Base-by-base conservation (phyloP, 1,140 invertebrate genomes). In the Gryon sp. region DNA sequence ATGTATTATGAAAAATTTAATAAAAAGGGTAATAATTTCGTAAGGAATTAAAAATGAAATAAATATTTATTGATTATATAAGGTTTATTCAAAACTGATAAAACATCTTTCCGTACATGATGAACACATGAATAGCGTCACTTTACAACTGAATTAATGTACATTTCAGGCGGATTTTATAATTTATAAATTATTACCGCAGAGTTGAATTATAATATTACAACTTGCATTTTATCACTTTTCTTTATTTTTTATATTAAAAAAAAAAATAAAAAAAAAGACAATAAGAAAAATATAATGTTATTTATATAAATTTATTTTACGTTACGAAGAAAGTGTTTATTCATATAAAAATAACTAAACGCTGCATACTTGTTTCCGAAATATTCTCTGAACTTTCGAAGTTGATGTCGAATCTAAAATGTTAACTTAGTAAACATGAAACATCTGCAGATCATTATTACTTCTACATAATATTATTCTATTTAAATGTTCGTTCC, bases 1-100 rank as follows among this genome's bases (percentile, higher is more conserved):
- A n/a, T n/a, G n/a, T n/a, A n/a, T n/a, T n/a, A n/a, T n/a, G n/a
- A n/a, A n/a, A n/a, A n/a, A n/a, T n/a, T n/a, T n/a, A n/a, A n/a
- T n/a, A n/a, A n/a, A n/a, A n/a, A n/a, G n/a, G n/a, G n/a, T n/a
- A n/a, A n/a, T n/a, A n/a, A n/a, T n/a, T n/a, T n/a, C n/a, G n/a
- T n/a, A n/a, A n/a, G n/a, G n/a, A n/a, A n/a, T n/a, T n/a, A n/a
- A n/a, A n/a, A 9, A 18, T 16, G n/a, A 32, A 40, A 40, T 2
- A 7, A 12, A 34, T 6, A 34, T 26, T 14, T 19, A 30, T 66
- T 66, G 53, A 28, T 65, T 53, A 65, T 15, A 66, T 24, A 66
- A 66, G 43, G 45, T 66, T 66, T 66, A 66, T 66, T 66, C 28
- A 53, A 66, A 66, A 66, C 20, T 53, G 40, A 53, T 53, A 14